Conservation (phyloP, 2,113 vertebrate species). For the Polyodon spathula region DNA sequence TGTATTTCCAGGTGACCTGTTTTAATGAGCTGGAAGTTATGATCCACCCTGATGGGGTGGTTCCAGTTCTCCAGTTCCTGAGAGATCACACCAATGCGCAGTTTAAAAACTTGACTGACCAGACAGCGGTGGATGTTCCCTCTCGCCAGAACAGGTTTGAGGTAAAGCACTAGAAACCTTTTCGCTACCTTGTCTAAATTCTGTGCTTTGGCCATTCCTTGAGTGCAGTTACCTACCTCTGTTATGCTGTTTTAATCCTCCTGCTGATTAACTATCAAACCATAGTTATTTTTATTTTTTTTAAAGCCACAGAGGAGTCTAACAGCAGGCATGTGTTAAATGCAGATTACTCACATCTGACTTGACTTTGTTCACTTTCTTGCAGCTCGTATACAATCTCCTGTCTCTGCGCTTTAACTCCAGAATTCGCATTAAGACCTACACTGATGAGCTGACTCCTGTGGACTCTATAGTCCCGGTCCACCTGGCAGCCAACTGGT, state of each 20-base stretch:
- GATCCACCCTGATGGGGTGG: conserved; percentile 86
- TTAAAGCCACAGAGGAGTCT: neutral
- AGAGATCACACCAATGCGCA: conserved; percentile 89
- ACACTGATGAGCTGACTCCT: conserved; percentile 82
- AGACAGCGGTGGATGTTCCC: conserved; percentile 82
- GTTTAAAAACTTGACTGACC: conserved; percentile 79
- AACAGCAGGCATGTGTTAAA: too few relatives aligned
- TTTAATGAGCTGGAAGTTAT: conserved; percentile 84
- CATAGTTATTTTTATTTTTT: conserved; percentile 1
- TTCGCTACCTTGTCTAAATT: neutral
- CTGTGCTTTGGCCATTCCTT: neutral
- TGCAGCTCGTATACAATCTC: conserved; percentile 86
- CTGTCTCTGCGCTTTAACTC: conserved; percentile 84
- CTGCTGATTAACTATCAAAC: neutral
- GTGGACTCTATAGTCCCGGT: conserved; percentile 74
- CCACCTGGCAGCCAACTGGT: conserved; percentile 83
- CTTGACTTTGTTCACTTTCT: too few relatives aligned
- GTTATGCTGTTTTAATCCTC: too few relatives aligned
- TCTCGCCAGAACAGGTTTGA: conserved; percentile 84
- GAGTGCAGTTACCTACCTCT: neutral
- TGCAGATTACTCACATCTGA: too few relatives aligned
- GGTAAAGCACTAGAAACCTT: conserved; percentile 42
- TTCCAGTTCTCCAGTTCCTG: conserved; percentile 86
- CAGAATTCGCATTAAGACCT: conserved; percentile 86
- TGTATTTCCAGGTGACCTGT: conserved; percentile 69